These are phyloP conservation scores for Idaea straminata DNA, from an alignment of 2,888 invertebrate genomes.

Conservation along the genomic window DNA sequence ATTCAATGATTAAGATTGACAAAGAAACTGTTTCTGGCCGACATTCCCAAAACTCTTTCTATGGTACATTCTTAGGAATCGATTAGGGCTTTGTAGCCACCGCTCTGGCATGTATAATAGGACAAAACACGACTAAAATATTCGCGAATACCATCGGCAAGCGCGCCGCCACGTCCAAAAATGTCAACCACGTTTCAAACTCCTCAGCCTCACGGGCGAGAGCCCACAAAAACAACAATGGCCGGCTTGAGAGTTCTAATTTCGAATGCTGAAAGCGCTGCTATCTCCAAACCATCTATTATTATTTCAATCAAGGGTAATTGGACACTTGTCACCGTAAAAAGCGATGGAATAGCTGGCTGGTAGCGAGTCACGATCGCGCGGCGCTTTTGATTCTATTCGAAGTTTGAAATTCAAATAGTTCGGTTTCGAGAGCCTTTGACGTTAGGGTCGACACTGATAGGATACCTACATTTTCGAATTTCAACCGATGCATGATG, in stretches of 20 bases:
- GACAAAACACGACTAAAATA: slow-evolving; percentile 64
- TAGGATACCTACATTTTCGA: not conserved
- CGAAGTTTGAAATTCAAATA: slow-evolving; percentile 58
- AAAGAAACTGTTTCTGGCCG: slow-evolving; percentile 48
- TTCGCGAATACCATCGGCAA: slow-evolving; percentile 50
- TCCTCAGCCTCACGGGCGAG: slow-evolving; percentile 71
- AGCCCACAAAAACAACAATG: slow-evolving; percentile 50
- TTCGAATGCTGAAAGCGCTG: slow-evolving; percentile 58
- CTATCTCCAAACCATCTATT: slow-evolving; percentile 52
- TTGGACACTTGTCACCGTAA: slow-evolving; percentile 71
- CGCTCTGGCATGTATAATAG: slow-evolving; percentile 62
- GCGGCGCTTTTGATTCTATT: slow-evolving; percentile 55
- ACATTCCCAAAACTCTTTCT: slow-evolving; percentile 44
- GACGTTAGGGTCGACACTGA: slow-evolving; percentile 14
- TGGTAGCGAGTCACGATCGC: slow-evolving; percentile 47
- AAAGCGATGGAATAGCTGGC: slow-evolving; percentile 51
- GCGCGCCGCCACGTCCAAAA: slow-evolving; percentile 53
- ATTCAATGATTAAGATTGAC: slow-evolving; percentile 59
- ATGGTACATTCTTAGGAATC: slow-evolving; percentile 55
- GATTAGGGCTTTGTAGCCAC: slow-evolving; percentile 50
- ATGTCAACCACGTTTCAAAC: slow-evolving; percentile 54
- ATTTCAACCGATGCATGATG: slow-evolving; percentile 1
- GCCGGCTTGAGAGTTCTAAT: slow-evolving; percentile 33
- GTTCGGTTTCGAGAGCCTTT: slow-evolving; percentile 36
- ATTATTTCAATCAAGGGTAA: slow-evolving; percentile 74